Percentiles rank a stretch among this genome's conserved stretches.
Conservation (phyloP, 2,113 vertebrate species). For the Onychostoma macrolepis region DNA sequence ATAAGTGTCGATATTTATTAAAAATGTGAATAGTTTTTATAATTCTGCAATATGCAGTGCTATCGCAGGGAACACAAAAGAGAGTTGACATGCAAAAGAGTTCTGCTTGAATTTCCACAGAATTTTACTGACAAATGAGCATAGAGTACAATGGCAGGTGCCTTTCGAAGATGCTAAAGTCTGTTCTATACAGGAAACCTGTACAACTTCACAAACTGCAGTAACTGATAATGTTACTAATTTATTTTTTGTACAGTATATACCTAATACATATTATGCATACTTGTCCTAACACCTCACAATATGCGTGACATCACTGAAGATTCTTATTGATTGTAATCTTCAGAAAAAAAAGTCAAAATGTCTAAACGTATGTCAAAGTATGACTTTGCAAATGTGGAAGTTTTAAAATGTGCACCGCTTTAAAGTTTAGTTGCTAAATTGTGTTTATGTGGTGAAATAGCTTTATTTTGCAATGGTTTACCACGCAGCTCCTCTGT, state of each 20-base stretch:
- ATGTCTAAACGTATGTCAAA: neutral
- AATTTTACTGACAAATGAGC: conserved; percentile 30
- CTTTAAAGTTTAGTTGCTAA: neutral
- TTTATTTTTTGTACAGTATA: neutral
- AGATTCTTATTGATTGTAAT: neutral
- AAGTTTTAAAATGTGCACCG: neutral
- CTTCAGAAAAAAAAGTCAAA: neutral
- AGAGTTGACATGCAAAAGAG: neutral
- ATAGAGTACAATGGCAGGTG: neutral
- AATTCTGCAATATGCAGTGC: neutral
- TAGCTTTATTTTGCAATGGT: neutral
- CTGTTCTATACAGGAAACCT: neutral
- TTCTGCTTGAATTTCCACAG: neutral
- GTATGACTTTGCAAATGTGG: neutral
- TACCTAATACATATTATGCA: neutral
- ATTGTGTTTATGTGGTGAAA: neutral
- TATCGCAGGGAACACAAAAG: neutral
- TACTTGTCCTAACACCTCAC: neutral
- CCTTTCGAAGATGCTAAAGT: neutral
- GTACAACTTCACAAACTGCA: neutral
- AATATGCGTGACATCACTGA: neutral
- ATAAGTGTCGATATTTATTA: neutral
- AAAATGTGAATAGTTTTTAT: neutral
- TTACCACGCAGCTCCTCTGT: conserved; percentile 21
- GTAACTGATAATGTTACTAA: neutral